Evolutionary conservation across 1,140 invertebrate genomes (phyloP).

Genomic region (Papilio dardanus): DNA sequence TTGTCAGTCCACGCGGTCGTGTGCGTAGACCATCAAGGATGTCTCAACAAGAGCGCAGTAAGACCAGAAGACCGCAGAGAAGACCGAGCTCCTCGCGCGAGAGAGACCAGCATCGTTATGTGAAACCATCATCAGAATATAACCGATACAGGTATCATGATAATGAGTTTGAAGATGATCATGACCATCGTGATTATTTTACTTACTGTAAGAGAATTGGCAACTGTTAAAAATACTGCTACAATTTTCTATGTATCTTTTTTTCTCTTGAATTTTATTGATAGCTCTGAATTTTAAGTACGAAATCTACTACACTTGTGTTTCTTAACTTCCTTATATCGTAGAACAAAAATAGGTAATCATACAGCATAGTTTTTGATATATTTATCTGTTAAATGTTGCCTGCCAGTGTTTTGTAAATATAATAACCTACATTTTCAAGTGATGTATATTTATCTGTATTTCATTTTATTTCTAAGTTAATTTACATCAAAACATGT

Average conservation of each 20-base stretch:
- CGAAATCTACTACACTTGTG: not conserved
- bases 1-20: slow-evolving; percentile 53
- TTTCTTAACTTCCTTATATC: not conserved
- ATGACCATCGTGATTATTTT: slow-evolving; percentile 56
- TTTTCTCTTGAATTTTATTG: not conserved
- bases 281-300: not conserved
- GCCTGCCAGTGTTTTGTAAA: slow-evolving; percentile 8
- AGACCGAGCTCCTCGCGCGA: not conserved
- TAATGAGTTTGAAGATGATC: slow-evolving; percentile 55
- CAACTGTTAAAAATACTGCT: slow-evolving; percentile 49
- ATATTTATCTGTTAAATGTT: not conserved
- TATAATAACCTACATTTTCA: not conserved
- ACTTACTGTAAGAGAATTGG: slow-evolving; percentile 62
- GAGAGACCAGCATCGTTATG: slow-evolving; percentile 1
- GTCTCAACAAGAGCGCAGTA: slow-evolving; percentile 57
- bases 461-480: not conserved
- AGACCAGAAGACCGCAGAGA: slow-evolving; percentile 31
- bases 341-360: not conserved
- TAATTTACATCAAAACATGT: not conserved
- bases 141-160: slow-evolving; percentile 52
- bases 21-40: slow-evolving; percentile 57
- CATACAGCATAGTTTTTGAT: not conserved
- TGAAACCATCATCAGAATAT: slow-evolving; percentile 8
- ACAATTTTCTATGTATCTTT: not conserved
- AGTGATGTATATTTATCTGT: not conserved